Base-by-base conservation (phyloP, 2,797 vertebrate species). In the Muscicapa striata region DNA sequence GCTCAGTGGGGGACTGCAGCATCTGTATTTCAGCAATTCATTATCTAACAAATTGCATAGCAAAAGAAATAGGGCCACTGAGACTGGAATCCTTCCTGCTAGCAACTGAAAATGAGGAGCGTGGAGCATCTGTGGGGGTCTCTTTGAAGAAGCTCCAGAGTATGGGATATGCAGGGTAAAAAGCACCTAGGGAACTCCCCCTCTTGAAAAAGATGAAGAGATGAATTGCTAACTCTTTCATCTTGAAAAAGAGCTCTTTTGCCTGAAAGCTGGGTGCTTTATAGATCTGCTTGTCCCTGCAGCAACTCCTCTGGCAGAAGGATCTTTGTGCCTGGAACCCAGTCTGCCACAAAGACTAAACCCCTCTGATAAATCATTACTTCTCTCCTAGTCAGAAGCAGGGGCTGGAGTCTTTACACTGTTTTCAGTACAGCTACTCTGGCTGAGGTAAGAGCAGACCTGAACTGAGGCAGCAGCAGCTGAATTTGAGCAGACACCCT, bases 131-230 rank as follows among this genome's bases (percentile, higher is more conserved):
- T 43, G 54, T 15, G 34, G 72, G 79, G 41, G 45, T 59, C 34
- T 70, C 73, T 95, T 85, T 95, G 94, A 91, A 91, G 79, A 54
- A 30, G 36, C 14, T 54, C 59, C 46, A 70, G 72, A 34, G 38
- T 19, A 30, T 5, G 16, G 34, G 16, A 73, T 79, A 74, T 10
- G 34, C 59, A 15, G 68, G 43, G 59, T 76, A 88, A 82, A 88
- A 82, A 84, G 67, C 27, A 1, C 32, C 41, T 40, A 40, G 89
- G 92, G 70, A 90, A 62, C 52, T 59, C 48, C 67, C 57, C 58
- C 59, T 75, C 85, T 70, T 57, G 48, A 55, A 89, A 91, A 62
- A 92, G 29, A 62, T 43, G 40, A 62, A 3, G 63, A 86, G 38
- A 62, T 0, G 19, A 84, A 92, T 30, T 32, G n/a, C 52, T n/a